Conservation (phyloP, 92 coral and sea anemone genomes). For the Porites divaricata region DNA sequence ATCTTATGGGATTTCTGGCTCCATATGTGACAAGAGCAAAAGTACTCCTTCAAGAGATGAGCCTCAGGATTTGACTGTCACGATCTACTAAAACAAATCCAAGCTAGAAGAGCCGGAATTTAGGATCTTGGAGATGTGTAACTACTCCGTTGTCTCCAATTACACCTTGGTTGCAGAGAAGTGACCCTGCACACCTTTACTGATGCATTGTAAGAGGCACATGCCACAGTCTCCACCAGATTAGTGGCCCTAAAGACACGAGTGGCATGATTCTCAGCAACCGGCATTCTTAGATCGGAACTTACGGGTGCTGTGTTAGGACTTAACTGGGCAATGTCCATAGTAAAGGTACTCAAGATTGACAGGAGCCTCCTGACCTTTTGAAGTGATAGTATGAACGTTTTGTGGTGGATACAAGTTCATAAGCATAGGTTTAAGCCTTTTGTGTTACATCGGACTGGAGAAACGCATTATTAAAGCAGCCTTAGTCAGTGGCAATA, state of each 20-base stretch:
- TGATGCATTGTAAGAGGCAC: constrained; percentile 52
- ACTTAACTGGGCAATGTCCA: background rate
- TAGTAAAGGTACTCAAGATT: constrained; percentile 1
- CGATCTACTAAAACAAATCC: constrained; percentile 42
- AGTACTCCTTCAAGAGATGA: constrained; percentile 51
- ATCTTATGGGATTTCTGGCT: constrained; percentile 53
- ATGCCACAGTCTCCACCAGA: constrained; percentile 48
- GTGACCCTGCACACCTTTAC: constrained; percentile 20
- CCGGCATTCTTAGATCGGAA: constrained; percentile 50
- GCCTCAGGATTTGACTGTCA: constrained; percentile 70
- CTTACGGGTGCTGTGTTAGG: constrained; percentile 50
- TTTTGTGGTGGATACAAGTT: constrained; percentile 38
- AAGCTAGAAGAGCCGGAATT: background rate
- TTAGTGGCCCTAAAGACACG: constrained; percentile 45
- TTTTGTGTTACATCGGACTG: constrained; percentile 58
- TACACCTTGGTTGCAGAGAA: background rate
- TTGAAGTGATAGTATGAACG: constrained; percentile 48
- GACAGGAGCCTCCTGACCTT: background rate
- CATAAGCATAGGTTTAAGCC: constrained; percentile 47
- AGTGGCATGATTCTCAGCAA: constrained; percentile 53
- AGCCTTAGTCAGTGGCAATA: background rate
- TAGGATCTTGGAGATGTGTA: background rate
- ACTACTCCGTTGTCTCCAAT: too few relatives aligned
- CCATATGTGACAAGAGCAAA: constrained; percentile 61
- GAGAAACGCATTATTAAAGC: constrained; percentile 14